Conservation (phyloP, 1,140 invertebrate genomes). For the Tigriopus japonicus region DNA sequence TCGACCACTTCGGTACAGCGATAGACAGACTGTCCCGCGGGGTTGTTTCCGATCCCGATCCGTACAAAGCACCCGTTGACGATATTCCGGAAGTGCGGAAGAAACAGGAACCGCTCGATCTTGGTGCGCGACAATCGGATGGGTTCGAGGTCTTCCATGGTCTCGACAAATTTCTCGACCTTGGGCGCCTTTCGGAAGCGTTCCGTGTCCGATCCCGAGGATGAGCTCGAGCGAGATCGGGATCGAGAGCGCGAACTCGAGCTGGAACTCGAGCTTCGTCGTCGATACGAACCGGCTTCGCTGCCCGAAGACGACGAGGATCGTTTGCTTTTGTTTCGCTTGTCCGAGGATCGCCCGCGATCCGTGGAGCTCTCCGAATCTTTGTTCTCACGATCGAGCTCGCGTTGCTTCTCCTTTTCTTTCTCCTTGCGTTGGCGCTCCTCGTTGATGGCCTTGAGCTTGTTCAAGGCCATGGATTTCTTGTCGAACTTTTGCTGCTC, state of each 20-base stretch:
- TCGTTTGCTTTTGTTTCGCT: constrained; percentile 13
- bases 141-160: constrained; percentile 63
- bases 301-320: not conserved
- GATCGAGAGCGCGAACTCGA: not conserved
- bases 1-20: constrained; percentile 75
- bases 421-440: constrained; percentile 36
- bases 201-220: constrained; percentile 17
- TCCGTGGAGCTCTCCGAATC: constrained; percentile 1
- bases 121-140: constrained; percentile 76
- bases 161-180: constrained; percentile 35
- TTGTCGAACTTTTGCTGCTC: constrained; percentile 69
- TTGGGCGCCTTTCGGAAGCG: constrained; percentile 7
- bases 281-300: not conserved
- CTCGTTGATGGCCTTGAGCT: constrained; percentile 69
- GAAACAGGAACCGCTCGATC: constrained; percentile 76
- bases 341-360: not conserved
- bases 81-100: constrained; percentile 80
- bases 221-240: not conserved
- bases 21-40: constrained; percentile 17
- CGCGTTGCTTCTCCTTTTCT: constrained; percentile 22
- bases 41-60: constrained; percentile 72
- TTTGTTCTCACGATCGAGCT: constrained; percentile 25
- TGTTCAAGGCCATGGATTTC: constrained; percentile 73
- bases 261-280: not conserved
- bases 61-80: constrained; percentile 84